phyloP scores from a whole-genome alignment of 2,888 invertebrate genomes.

The Lasioglossum zephyrum region DNA sequence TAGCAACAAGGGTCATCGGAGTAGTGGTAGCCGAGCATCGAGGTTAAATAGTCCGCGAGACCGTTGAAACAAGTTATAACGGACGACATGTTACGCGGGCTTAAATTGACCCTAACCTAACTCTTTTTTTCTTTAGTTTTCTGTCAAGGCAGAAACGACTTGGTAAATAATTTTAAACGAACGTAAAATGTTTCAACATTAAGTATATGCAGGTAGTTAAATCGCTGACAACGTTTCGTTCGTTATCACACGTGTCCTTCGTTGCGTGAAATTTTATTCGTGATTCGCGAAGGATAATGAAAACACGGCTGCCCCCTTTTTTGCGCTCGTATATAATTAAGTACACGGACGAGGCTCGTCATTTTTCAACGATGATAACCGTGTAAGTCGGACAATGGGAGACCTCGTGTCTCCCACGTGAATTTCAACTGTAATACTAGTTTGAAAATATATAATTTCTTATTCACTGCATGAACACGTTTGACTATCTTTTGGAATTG shows the following conservation, averaged over 20 bases:
- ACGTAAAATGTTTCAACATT: too few relatives aligned
- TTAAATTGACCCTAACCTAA: neutral
- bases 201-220: too few relatives aligned
- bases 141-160: neutral
- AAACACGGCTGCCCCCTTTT: constrained; percentile 21
- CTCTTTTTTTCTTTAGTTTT: neutral
- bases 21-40: neutral
- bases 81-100: neutral
- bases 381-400: neutral
- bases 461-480: neutral
- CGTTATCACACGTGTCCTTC: constrained; percentile 6
- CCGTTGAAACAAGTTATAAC: neutral
- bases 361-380: neutral
- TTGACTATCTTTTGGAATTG: too few relatives aligned
- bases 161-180: neutral
- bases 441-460: neutral
- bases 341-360: neutral
- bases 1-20: neutral
- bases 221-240: too few relatives aligned
- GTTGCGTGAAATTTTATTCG: neutral
- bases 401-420: too few relatives aligned
- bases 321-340: neutral
- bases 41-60: neutral
- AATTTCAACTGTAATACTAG: neutral
- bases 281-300: constrained; percentile 1